Evolutionary conservation across 2,888 invertebrate species (phyloP), one percentile per base, ranked within the genome.

Genomic region (Cheiracanthium punctorium): DNA sequence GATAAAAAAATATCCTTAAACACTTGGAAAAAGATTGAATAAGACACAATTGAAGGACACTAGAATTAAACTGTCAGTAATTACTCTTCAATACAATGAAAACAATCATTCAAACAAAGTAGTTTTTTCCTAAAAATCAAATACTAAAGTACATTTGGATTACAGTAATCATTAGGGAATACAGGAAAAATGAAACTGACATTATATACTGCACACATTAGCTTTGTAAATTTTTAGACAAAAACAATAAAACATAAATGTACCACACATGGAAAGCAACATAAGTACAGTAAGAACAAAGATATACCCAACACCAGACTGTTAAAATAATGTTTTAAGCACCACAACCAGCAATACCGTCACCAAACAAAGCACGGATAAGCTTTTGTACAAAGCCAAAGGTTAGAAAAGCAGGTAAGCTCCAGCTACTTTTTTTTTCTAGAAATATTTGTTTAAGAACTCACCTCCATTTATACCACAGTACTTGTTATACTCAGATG

Each of bases 401-500:
- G 58, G 58, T 58, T 58, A 58, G 58, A 58, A 10, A 58, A 58
- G 58, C 58, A 24, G 20, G 14, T 58, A 58, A 58, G 58, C 58
- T 24, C 5, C 24, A 24, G 58, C 58, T 24, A 20, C 58, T 58
- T 58, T 58, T 52, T n/a, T n/a, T n/a, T n/a, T n/a, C 10, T 48
- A 58, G 1, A 58, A 24, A 58, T 1, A 5, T 4, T 17, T 17
- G 8, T 58, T 58, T 32, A 1, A 75, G 29, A 65, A 79, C 79
- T 84, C 73, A 79, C 84, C 79, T 20, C 73, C 74, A 74, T 69
- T 84, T 30, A 33, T 41, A 41, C 48, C 20, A 29, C 69, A 79
- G 69, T 72, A 33, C 67, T 65, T n/a, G 74, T 85, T 85, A 69
- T 80, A 85, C 24, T 85, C 84, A 30, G 84, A 33, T 24, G 84